Base-by-base conservation (phyloP, 2,888 invertebrate genomes). In the Lottia gigantea region DNA sequence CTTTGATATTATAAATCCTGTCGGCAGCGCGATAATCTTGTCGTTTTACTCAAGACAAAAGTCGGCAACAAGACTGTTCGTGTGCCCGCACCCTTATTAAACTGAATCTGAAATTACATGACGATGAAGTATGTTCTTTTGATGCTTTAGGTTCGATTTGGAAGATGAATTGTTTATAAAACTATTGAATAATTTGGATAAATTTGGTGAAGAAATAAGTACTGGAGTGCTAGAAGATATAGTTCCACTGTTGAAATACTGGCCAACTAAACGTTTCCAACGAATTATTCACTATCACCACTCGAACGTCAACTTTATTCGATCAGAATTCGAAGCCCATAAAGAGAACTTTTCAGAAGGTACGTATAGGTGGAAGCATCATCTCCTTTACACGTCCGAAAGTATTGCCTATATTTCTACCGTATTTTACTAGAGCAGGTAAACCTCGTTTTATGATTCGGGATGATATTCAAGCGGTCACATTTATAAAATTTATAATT, bases 201-300 rank as follows among this genome's bases (percentile, higher is more conserved):
- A 66, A 16, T 25, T 71, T 15, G n/a, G n/a, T 23, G 16, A 47
- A 19, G 49, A 62, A 8, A n/a, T 62, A 19, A 14, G 67, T 1
- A 31, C 6, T 1, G 64, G 63, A 19, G 19, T 65, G 3, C 45
- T 61, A 3, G 75, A 75, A 61, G 75, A 75, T 55, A 23, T 69
- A 16, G 47, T 75, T 11, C 75, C 75, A 12, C 64, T 61, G 12
- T 46, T 75, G 4, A 45, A 40, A 46, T 63, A 70, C 25, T 75
- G 1, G 71, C 67, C 65, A 72, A 71, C 46, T 46, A 69, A 62
- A 62, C 31, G 12, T 3, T 55, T 55, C 14, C n/a, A 23, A 23
- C 6, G 23, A 23, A 19, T 55, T 55, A 19, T 55, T n/a, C 11
- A n/a, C n/a, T n/a, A n/a, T n/a, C 12, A 11, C 23, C 19, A n/a